Conservation (phyloP, 2,113 vertebrate genomes). For the Spheniscus mendiculus region DNA sequence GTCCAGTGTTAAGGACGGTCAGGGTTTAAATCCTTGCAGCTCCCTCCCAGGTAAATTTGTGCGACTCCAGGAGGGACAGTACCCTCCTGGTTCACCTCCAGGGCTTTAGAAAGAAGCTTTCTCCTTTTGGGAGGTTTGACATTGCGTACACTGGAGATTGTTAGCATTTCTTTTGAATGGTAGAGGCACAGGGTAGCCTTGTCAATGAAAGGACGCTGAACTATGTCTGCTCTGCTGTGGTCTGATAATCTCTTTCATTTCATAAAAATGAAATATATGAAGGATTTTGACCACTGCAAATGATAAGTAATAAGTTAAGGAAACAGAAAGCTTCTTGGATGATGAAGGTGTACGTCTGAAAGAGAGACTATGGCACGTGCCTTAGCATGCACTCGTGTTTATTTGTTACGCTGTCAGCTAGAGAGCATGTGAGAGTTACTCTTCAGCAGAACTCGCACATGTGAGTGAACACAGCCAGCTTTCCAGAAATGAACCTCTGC, state of each 20-base stretch:
- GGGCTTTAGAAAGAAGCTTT: background rate
- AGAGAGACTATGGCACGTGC: background rate
- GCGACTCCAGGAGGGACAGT: too few species aligned
- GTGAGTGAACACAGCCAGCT: background rate
- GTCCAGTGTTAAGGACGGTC: background rate
- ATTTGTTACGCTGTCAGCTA: background rate
- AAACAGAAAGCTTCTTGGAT: background rate
- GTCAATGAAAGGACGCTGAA: background rate
- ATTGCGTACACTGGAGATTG: background rate
- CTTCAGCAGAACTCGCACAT: fast-evolving
- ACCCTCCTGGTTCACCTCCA: background rate
- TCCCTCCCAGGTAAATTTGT: background rate
- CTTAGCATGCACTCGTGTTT: background rate
- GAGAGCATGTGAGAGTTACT: background rate
- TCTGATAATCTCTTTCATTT: background rate
- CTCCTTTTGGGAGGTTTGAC: background rate
- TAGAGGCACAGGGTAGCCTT: background rate
- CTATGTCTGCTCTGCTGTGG: background rate
- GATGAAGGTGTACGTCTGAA: background rate
- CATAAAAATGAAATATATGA: background rate
- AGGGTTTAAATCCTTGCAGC: background rate
- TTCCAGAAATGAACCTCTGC: background rate
- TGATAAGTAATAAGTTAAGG: background rate
- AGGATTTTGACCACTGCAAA: background rate
- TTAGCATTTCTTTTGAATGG: background rate